These are phyloP conservation scores for Herminia tarsipennalis DNA, from an alignment of 2,888 invertebrate genomes.

Conservation along the genomic window DNA sequence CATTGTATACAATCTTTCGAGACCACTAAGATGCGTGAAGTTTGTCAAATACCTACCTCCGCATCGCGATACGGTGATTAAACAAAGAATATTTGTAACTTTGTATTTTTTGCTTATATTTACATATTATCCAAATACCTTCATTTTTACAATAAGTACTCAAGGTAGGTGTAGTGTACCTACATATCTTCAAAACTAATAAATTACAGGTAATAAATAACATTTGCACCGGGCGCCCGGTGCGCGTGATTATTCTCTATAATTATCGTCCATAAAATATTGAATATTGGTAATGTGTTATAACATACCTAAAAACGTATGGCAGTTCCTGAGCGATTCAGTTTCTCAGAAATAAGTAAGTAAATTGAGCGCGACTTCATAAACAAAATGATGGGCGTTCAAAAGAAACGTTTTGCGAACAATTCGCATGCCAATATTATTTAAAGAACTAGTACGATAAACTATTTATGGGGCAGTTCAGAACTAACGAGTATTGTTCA, in stretches of 20 bases:
- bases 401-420: constrained; percentile 8
- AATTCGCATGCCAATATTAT: background rate
- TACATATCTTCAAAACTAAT: too few relatives aligned
- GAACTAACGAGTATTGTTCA: background rate
- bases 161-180: too few relatives aligned
- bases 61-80: background rate
- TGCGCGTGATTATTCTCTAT: constrained; percentile 18
- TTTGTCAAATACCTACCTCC: constrained; percentile 11
- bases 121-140: background rate
- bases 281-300: constrained; percentile 11
- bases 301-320: constrained; percentile 5
- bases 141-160: constrained; percentile 2
- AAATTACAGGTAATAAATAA: constrained; percentile 15
- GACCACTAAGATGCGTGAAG: constrained; percentile 15
- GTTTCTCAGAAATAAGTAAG: constrained; percentile 24
- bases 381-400: constrained; percentile 12
- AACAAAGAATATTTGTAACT: too few relatives aligned
- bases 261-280: constrained; percentile 31
- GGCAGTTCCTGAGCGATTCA: constrained; percentile 15
- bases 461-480: constrained; percentile 4
- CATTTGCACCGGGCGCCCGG: too few relatives aligned
- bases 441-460: constrained; percentile 6
- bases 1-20: constrained; percentile 21
- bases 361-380: constrained; percentile 14
- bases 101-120: too few relatives aligned